phyloP scores from a whole-genome alignment of 2,797 vertebrate genomes.

The Cynodonichthys magdalenae region DNA sequence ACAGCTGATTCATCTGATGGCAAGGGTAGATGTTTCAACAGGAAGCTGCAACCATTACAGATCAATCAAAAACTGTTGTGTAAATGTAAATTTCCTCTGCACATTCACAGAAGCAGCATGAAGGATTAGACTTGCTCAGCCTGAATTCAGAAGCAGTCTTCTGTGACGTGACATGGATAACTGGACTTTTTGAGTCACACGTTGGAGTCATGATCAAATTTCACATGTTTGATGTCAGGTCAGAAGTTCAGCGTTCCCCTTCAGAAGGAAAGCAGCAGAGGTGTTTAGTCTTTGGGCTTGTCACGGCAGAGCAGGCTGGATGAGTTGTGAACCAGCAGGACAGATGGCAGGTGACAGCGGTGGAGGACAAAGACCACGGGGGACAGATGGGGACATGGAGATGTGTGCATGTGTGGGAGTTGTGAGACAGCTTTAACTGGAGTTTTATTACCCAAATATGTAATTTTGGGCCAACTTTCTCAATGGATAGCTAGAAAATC shows the following conservation, averaged over 20 bases:
- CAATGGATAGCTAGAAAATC: background rate
- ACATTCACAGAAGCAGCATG: background rate
- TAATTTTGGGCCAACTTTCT: constrained; percentile 3
- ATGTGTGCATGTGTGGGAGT: constrained; percentile 9
- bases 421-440: background rate
- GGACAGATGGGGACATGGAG: constrained; percentile 19
- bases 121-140: background rate
- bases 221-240: constrained; percentile 21
- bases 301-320: constrained; percentile 36
- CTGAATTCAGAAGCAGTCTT: background rate
- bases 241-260: constrained; percentile 7
- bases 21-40: constrained; percentile 2
- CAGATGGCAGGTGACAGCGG: constrained; percentile 62
- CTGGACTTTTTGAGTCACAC: background rate
- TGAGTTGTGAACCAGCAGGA: constrained; percentile 41
- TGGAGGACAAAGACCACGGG: constrained; percentile 35
- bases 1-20: constrained; percentile 23
- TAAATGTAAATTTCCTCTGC: background rate
- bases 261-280: constrained; percentile 25
- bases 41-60: constrained; percentile 9
- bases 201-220: constrained; percentile 19
- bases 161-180: background rate
- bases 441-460: background rate
- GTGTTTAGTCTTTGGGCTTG: constrained; percentile 37
- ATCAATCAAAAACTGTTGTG: background rate